Evolutionary conservation across 1,140 invertebrate species (phyloP), one percentile per base, ranked within the genome.

Genomic region (Cydia splendana): DNA sequence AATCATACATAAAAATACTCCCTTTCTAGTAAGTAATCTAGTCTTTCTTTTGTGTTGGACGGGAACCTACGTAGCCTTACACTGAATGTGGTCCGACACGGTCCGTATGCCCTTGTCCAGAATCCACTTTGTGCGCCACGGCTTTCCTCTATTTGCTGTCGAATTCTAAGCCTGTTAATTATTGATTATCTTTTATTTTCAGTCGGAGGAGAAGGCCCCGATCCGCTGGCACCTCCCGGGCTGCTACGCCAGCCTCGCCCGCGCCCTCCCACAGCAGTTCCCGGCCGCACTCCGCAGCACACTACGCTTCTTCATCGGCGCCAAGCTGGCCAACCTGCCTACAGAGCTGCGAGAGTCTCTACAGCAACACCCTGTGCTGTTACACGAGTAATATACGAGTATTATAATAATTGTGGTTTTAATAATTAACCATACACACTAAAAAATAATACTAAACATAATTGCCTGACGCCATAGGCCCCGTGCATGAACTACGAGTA

Each of bases 141-240:
- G n/a, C n/a, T n/a, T n/a, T n/a, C n/a, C n/a, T n/a, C n/a, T n/a
- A n/a, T n/a, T n/a, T n/a, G n/a, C n/a, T n/a, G n/a, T n/a, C n/a
- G n/a, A n/a, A n/a, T n/a, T n/a, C n/a, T n/a, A n/a, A n/a, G n/a
- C n/a, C n/a, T n/a, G n/a, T n/a, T n/a, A n/a, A n/a, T n/a, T n/a
- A n/a, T n/a, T n/a, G n/a, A n/a, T n/a, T 24, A 24, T 30, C 4
- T 30, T 30, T 30, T 38, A 77, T 45, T 12, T 82, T 0, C 88
- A 93, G 91, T 86, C 88, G 0, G 91, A 93, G 76, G 88, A 90
- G 75, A 91, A 91, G 74, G 75, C 81, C 4, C 85, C 83, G 13
- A 84, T 90, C 13, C 76, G 86, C 0, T 93, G 91, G 90, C 77
- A 81, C 7, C 77, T 90, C 0, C 79, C 85, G 0, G 69, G 79